Evolutionary conservation across 2,888 invertebrate genomes (phyloP).

Genomic region (Chymomyza caudatula): DNA sequence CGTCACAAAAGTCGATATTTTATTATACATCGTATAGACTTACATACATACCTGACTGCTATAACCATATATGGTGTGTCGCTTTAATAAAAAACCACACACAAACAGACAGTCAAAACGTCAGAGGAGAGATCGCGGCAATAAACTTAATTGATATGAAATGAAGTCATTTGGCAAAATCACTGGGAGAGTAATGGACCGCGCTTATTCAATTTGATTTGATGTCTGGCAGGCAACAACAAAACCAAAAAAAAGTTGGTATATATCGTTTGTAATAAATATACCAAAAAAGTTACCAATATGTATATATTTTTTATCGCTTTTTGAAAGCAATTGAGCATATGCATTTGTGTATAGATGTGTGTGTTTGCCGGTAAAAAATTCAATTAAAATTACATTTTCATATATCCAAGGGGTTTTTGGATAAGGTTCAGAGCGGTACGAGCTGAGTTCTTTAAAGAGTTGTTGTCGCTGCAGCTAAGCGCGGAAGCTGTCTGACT

Average conservation of each 20-base stretch:
- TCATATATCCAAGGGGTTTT: background rate
- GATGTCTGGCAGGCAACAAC: constrained; percentile 53
- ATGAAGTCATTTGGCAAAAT: constrained; percentile 76
- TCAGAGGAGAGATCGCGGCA: constrained; percentile 28
- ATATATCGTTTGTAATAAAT: constrained; percentile 9
- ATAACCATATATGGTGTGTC: constrained; percentile 18
- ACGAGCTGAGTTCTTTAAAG: background rate
- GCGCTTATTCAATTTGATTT: constrained; percentile 70
- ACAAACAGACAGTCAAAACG: constrained; percentile 11
- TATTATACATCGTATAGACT: background rate
- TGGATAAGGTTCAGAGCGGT: background rate
- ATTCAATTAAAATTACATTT: constrained; percentile 56
- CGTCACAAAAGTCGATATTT: background rate
- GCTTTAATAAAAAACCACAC: constrained; percentile 43
- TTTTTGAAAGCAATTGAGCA: constrained; percentile 48
- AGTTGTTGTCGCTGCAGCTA: constrained; percentile 15
- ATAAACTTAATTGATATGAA: constrained; percentile 77
- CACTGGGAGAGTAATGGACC: constrained; percentile 60
- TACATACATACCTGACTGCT: background rate
- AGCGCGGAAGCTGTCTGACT: constrained; percentile 67
- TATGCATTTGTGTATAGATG: constrained; percentile 33
- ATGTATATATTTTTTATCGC: constrained; percentile 15
- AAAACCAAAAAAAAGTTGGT: constrained; percentile 14
- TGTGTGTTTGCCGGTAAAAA: constrained; percentile 26
- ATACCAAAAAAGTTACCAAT: background rate